Evolutionary conservation across 2,888 invertebrate genomes (phyloP), one percentile per base, ranked within the genome.

Genomic region (Pristionchus entomophagus): DNA sequence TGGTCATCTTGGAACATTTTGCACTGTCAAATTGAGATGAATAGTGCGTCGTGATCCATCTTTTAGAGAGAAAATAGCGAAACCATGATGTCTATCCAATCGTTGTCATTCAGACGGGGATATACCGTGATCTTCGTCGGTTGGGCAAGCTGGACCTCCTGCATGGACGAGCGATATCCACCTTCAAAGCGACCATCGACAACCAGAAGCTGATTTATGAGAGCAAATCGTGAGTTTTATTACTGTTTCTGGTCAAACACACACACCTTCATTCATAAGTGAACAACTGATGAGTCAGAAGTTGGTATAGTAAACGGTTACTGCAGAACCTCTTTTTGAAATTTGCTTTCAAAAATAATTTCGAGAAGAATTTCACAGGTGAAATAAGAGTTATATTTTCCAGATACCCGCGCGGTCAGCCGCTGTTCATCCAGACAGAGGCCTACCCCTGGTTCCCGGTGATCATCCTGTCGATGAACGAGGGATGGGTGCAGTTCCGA

Each of bases 331-430:
- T n/a, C n/a, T n/a, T n/a, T n/a, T n/a, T n/a, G n/a, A n/a, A n/a
- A n/a, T n/a, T n/a, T n/a, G n/a, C n/a, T n/a, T n/a, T n/a, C n/a
- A n/a, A n/a, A n/a, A n/a, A n/a, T n/a, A n/a, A n/a, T n/a, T n/a
- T n/a, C n/a, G n/a, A n/a, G n/a, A n/a, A n/a, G n/a, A n/a, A n/a
- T n/a, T n/a, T n/a, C n/a, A n/a, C n/a, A n/a, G n/a, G n/a, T n/a
- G n/a, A n/a, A n/a, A n/a, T n/a, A n/a, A n/a, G n/a, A n/a, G n/a
- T n/a, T n/a, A n/a, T n/a, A n/a, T n/a, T n/a, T n/a, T n/a, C n/a
- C 83, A 84, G 83, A 0, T 84, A 65, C 22, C 41, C 83, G 17
- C 83, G 83, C 22, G 83, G 83, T n/a, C 65, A 65, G n/a, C 45
- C 83, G 45, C 62, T 84, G 35, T 84, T 65, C 65, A 65, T 84